Percentiles rank a stretch among this genome's conserved stretches.
These are phyloP conservation scores for Oncorhynchus masou DNA, from an alignment of 2,113 vertebrate genomes.

Conservation along the genomic window DNA sequence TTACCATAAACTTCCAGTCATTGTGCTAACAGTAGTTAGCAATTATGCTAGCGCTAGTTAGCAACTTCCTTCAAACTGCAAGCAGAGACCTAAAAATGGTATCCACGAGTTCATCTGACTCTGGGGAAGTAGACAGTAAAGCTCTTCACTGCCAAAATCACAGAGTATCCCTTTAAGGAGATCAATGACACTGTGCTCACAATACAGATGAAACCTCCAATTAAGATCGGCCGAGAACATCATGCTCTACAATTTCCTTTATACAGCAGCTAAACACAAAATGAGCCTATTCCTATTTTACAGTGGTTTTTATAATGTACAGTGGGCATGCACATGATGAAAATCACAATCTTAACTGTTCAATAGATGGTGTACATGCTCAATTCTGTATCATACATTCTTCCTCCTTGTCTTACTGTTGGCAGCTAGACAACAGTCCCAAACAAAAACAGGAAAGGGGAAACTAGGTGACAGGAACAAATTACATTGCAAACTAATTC, in stretches of 20 bases:
- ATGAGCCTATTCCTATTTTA: not conserved
- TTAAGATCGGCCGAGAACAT: not conserved
- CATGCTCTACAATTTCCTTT: not conserved
- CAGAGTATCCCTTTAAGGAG: not conserved
- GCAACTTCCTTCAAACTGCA: too few species aligned
- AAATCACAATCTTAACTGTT: not conserved
- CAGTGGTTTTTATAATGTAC: conserved; percentile 5
- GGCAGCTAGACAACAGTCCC: not conserved
- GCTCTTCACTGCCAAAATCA: too few species aligned
- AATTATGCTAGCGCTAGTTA: too few species aligned
- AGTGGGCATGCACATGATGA: conserved; percentile 1
- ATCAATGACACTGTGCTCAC: conserved; percentile 13
- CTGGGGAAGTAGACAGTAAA: too few species aligned
- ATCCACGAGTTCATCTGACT: too few species aligned
- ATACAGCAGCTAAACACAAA: conserved; percentile 21
- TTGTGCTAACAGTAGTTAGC: too few species aligned
- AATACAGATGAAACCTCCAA: not conserved
- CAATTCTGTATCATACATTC: conserved; percentile 3
- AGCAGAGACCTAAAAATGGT: too few species aligned
- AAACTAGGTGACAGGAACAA: too few species aligned
- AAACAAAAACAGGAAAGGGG: not conserved
- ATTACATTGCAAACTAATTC: not conserved
- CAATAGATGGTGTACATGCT: not conserved
- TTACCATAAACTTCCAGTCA: too few species aligned
- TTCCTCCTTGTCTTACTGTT: not conserved